Evolutionary conservation across 2,888 invertebrate genomes (phyloP), one percentile per base, ranked within the genome.

Genomic region (Clanis bilineata): DNA sequence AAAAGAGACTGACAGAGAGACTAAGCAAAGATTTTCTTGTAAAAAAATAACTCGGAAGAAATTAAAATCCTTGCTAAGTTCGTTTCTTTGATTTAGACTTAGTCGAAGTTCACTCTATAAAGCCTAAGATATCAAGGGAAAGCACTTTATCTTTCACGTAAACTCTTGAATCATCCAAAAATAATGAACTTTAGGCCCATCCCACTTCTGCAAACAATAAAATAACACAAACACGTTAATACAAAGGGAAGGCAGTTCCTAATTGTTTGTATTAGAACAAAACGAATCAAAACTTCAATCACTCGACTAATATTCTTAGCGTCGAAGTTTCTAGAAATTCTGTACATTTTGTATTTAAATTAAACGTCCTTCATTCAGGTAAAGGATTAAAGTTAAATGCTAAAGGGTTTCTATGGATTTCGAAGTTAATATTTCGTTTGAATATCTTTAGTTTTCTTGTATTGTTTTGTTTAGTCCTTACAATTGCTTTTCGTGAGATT

Each of bases 291-390:
- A 51, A 51, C 28, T 47, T 51, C 28, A 51, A 51, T 51, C 51
- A 51, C 7, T 51, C 32, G 18, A 3, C 51, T 51, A 51, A 51
- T 32, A 32, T 10, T 4, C 18, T 32, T 18, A 51, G 10, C 15
- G 6, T 10, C 15, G 51, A 51, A 51, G 28, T 51, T 51, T 28
- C 47, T 15, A 47, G 51, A 51, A 51, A n/a, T 23, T 23, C 12
- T 45, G 23, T 57, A 43, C 44, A 57, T 57, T 57, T 57, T 22
- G 44, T 32, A 57, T 57, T 57, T 44, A 57, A 57, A 57, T 57
- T 57, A 32, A 57, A 57, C 25, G 44, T 28, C 32, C 28, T 45
- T 25, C n/a, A 36, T 22, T 23, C 36, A 38, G 22, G 18, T 38
- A 36, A 15, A 23, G 45, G 36, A 57, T 45, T 36, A 45, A 3